phyloP scores from a whole-genome alignment of 2,888 invertebrate genomes.

The Caenorhabditis panamensis region DNA sequence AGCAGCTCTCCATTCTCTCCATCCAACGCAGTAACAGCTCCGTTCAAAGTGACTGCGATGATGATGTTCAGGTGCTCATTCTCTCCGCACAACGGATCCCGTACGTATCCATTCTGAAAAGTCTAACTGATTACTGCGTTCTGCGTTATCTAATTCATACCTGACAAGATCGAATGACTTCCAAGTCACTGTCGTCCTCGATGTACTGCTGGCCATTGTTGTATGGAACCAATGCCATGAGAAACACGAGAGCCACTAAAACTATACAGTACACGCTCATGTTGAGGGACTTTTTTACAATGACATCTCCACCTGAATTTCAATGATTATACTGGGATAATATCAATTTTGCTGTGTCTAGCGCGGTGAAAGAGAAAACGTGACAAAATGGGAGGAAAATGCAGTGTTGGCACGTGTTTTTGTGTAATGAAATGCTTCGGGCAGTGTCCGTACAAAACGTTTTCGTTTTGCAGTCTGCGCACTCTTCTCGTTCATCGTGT shows the following conservation, averaged over 20 bases:
- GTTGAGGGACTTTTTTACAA: slow-evolving; percentile 31
- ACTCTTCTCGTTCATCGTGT: slow-evolving; percentile 6
- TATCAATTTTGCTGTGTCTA: background rate
- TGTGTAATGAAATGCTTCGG: slow-evolving; percentile 18
- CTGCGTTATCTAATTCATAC: too few relatives aligned
- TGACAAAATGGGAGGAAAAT: slow-evolving; percentile 27
- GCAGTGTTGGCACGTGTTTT: slow-evolving; percentile 58
- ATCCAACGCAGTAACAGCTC: slow-evolving; percentile 52
- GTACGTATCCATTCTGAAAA: slow-evolving; percentile 38
- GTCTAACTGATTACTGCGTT: too few relatives aligned
- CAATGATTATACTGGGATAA: slow-evolving; percentile 2
- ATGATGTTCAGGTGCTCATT: slow-evolving; percentile 35
- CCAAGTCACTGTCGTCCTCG: slow-evolving; percentile 34
- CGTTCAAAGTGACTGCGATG: slow-evolving; percentile 50
- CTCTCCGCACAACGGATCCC: slow-evolving; percentile 20
- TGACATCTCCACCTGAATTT: slow-evolving; percentile 60
- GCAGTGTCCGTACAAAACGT: slow-evolving; percentile 26
- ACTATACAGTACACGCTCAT: slow-evolving; percentile 54
- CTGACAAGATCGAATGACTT: slow-evolving; percentile 23
- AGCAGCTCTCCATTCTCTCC: slow-evolving; percentile 53
- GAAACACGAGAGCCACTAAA: slow-evolving; percentile 50
- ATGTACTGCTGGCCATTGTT: slow-evolving; percentile 26
- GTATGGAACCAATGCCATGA: slow-evolving; percentile 61
- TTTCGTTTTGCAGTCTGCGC: slow-evolving; percentile 31
- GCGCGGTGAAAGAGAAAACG: slow-evolving; percentile 18